phyloP scores from a whole-genome alignment of 2,797 vertebrate genomes.

The Gymnopithys bicolor region DNA sequence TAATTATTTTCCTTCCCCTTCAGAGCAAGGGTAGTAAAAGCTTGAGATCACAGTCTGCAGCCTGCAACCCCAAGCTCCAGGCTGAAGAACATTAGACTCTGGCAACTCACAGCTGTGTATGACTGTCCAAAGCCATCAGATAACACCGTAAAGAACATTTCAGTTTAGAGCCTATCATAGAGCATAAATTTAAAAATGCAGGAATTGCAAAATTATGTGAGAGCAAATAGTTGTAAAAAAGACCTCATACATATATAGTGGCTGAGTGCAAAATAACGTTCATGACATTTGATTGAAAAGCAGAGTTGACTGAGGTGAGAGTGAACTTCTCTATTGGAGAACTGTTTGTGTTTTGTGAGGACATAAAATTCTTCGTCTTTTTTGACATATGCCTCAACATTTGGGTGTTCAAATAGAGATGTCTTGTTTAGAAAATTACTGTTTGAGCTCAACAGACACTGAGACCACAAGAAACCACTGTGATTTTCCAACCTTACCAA shows the following conservation, averaged over 20 bases:
- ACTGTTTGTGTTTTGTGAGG: background rate
- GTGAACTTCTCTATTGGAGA: background rate
- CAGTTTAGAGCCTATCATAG: background rate
- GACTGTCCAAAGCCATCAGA: background rate
- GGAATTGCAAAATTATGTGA: background rate
- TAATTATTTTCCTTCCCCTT: background rate
- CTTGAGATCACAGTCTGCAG: background rate
- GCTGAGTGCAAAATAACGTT: background rate
- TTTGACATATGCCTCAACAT: background rate
- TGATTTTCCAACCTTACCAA: background rate
- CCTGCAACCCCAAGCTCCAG: background rate
- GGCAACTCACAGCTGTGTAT: accelerated
- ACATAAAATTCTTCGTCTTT: background rate
- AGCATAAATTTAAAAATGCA: background rate
- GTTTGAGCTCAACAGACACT: background rate
- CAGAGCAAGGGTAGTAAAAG: background rate
- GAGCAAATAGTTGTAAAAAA: background rate
- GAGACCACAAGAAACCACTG: background rate
- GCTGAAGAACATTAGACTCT: accelerated
- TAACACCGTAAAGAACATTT: background rate
- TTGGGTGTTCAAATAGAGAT: background rate
- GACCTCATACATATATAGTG: accelerated
- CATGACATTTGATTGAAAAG: background rate
- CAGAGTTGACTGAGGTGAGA: background rate
- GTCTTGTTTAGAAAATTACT: background rate